Base-by-base conservation (phyloP, 1,140 invertebrate species). In the Platyscapa corneri region DNA sequence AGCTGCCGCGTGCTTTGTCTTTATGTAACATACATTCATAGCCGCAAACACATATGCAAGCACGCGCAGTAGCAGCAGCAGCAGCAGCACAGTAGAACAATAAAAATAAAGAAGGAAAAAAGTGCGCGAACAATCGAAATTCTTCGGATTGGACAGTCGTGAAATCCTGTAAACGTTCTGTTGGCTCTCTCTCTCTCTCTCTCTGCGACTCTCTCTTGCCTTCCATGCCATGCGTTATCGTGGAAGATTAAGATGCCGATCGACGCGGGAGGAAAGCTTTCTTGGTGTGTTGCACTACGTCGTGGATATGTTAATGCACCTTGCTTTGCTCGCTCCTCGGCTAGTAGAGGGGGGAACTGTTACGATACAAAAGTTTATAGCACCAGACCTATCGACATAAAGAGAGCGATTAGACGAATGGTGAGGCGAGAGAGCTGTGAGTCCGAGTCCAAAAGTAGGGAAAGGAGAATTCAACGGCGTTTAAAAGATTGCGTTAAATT, bases 191-290 rank as follows among this genome's bases (percentile, higher is more conserved):
- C 60, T 74, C 39, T 76, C 70, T 53, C 64, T 78, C 77, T 75
- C 60, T 84, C 42, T 77, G 18, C 7, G 0, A 65, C 81, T 77
- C 60, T 74, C 39, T 76, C 70, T 53, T 53, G 53, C 46, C 72
- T 46, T 42, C 60, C 16, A 32, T 30, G 78, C 83, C 86, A 60
- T 85, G 82, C 77, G 85, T 87, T 86, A 84, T 85, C 85, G 87
- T 60, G 64, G 75, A 74, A 87, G 87, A 88, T 88, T 88, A 88
- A 88, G 87, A 88, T 87, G 87, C 87, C 87, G 83, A 88, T 83
- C 81, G 86, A 65, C 67, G 60, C 72, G 65, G 46, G 81, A 81
- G 76, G 60, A 85, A 84, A 86, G 85, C 82, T 86, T 83, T 76
- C 74, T 79, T 65, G 60, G 49, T 83, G 84, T 84, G 8, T 70